phyloP scores from a whole-genome alignment of 2,888 invertebrate genomes.

The Notodromas monacha region DNA sequence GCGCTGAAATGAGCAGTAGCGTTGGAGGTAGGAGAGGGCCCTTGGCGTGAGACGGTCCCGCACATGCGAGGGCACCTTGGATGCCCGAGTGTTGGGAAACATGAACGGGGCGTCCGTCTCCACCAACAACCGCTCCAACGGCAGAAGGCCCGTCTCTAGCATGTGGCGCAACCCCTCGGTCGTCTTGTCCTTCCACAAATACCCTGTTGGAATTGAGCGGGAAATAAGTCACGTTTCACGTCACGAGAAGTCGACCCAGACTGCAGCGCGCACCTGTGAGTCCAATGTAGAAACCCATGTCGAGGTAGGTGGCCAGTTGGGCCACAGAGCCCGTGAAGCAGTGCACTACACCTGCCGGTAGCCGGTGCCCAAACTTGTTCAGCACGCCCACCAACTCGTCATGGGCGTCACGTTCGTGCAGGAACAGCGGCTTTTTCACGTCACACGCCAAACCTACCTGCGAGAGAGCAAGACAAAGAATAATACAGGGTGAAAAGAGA shows the following conservation, averaged over 20 bases:
- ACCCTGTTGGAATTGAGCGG: slow-evolving; percentile 23
- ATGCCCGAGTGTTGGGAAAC: slow-evolving; percentile 76
- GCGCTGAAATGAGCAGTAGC: slow-evolving; percentile 77
- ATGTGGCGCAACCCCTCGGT: slow-evolving; percentile 57
- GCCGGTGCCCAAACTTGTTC: slow-evolving; percentile 19
- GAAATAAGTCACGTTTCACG: neutral
- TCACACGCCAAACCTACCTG: slow-evolving; percentile 53
- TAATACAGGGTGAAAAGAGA: no score
- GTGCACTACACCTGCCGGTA: slow-evolving; percentile 58
- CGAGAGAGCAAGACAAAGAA: no score
- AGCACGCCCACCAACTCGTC: slow-evolving; percentile 44
- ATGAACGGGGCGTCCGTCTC: slow-evolving; percentile 85
- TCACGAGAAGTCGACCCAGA: neutral
- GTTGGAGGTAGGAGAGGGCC: slow-evolving; percentile 42
- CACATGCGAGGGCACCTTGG: slow-evolving; percentile 54
- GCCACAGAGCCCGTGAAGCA: slow-evolving; percentile 64
- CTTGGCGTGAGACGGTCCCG: slow-evolving; percentile 56
- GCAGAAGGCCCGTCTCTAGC: slow-evolving; percentile 40
- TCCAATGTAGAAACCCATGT: slow-evolving; percentile 53
- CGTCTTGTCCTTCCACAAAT: slow-evolving; percentile 64
- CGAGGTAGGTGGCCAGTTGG: slow-evolving; percentile 46
- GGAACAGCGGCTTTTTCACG: slow-evolving; percentile 49
- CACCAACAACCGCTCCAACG: slow-evolving; percentile 47
- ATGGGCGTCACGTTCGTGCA: slow-evolving; percentile 73
- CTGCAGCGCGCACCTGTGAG: slow-evolving; percentile 26